Evolutionary conservation across 2,888 invertebrate species (phyloP), one percentile per base, ranked within the genome.

Genomic region (Pristionchus arcanus): DNA sequence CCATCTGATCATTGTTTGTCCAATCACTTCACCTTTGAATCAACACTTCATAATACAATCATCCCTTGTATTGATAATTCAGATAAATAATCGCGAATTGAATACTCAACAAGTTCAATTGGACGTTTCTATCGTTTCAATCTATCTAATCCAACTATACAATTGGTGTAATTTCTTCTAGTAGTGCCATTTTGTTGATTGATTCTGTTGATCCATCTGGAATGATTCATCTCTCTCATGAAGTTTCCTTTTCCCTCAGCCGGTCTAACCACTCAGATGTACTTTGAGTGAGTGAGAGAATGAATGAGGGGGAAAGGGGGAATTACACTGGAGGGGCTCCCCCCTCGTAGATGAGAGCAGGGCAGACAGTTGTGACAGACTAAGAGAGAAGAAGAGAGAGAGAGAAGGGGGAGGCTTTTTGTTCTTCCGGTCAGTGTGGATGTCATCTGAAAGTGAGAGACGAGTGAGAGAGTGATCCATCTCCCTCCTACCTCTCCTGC

Each of bases 61-160:
- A 25, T n/a, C 81, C 49, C 81, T 49, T 49, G 49, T 74, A 74
- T 31, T 81, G 42, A 9, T n/a, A 49, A 81, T 74, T 37, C 15
- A n/a, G 81, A 81, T 81, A 81, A 81, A 81, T 81, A 81, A 81
- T 42, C 42, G 42, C 15, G 31, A 81, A 37, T 74, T 49, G 4
- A 81, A 28, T n/a, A 81, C 7, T 28, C 1, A 19, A 49, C 28
- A 37, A 81, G 49, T 81, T 49, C n/a, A 49, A 13, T 81, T 81
- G 49, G n/a, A 81, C 81, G 81, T 81, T 81, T 81, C 16, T 81
- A 81, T 81, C 81, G 81, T 49, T n/a, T 81, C 81, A n/a, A 81
- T 81, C 81, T 81, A 81, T 81, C 81, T 81, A 13, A 68, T 74
- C 74, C 37, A 37, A 19, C 19, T 16, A 68, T 28, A 31, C 28